Evolutionary conservation across 2,113 vertebrate genomes (phyloP).

Genomic region (Esox niger): DNA sequence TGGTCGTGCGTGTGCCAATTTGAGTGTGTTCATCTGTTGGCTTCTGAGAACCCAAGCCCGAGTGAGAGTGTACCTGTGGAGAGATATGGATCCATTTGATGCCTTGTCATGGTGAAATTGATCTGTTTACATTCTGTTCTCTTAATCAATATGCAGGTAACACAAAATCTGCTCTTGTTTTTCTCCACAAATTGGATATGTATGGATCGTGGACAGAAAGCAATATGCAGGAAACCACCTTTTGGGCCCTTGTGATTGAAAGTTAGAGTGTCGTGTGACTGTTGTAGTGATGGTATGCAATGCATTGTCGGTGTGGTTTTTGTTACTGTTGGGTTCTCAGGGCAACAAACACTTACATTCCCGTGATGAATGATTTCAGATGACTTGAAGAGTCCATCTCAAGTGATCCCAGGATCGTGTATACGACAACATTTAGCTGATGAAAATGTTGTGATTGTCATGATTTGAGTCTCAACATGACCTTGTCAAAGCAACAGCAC

Average conservation of each 20-base stretch:
- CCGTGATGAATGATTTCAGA: neutral
- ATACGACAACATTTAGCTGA: too few species aligned
- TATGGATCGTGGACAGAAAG: constrained; percentile 25
- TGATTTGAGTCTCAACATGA: too few species aligned
- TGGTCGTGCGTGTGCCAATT: too few species aligned
- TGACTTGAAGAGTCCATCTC: too few species aligned
- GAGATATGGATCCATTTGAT: constrained; percentile 21
- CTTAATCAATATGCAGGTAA: constrained; percentile 36
- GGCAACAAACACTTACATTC: neutral
- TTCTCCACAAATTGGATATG: constrained; percentile 23
- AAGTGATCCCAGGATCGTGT: too few species aligned
- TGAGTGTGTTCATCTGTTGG: constrained; percentile 18
- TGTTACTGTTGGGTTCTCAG: constrained; percentile 5
- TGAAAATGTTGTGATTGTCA: too few species aligned
- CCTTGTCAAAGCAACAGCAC: too few species aligned
- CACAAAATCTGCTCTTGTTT: constrained; percentile 11
- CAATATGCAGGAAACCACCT: neutral
- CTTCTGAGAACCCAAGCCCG: neutral
- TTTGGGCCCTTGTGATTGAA: constrained; percentile 1
- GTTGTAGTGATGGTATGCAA: neutral
- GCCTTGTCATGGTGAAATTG: constrained; percentile 19
- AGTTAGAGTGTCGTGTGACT: neutral
- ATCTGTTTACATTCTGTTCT: constrained; percentile 29
- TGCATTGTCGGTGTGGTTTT: constrained; percentile 8
- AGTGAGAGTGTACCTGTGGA: neutral